These are phyloP conservation scores for Bombylius major DNA, from an alignment of 2,888 invertebrate species.

Conservation along the genomic window DNA sequence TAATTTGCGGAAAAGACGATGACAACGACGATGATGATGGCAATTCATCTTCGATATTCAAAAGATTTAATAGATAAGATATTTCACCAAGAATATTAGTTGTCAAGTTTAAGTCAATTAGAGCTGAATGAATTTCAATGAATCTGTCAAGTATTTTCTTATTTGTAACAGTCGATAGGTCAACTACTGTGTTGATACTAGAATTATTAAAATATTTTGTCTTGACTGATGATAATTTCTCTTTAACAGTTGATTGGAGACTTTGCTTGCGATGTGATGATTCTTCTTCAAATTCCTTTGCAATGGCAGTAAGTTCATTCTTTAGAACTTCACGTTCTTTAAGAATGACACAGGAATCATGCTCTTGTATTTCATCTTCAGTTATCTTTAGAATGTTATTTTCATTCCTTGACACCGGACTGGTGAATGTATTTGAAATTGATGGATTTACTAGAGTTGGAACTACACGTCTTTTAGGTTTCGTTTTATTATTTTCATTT, in stretches of 20 bases:
- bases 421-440: slow-evolving; percentile 9
- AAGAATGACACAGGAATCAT: slow-evolving; percentile 22
- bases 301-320: slow-evolving; percentile 24
- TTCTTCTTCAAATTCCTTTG: slow-evolving; percentile 23
- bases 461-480: slow-evolving; percentile 30
- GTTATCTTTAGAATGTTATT: slow-evolving; percentile 30
- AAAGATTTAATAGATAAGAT: slow-evolving; percentile 28
- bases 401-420: slow-evolving; percentile 32
- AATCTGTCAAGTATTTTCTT: slow-evolving; percentile 20
- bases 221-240: too few species aligned
- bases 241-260: too few species aligned
- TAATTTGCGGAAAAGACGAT: too few species aligned
- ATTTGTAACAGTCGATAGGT: slow-evolving; percentile 21
- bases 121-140: slow-evolving; percentile 26
- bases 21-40: too few species aligned
- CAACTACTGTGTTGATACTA: slow-evolving; percentile 7
- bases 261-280: too few species aligned
- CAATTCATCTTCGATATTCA: slow-evolving; percentile 19
- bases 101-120: slow-evolving; percentile 31
- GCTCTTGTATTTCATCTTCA: slow-evolving; percentile 26
- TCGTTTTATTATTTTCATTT: slow-evolving; percentile 11
- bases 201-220: too few species aligned
- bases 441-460: slow-evolving; percentile 24
- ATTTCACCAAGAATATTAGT: slow-evolving; percentile 32
- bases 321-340: slow-evolving; percentile 28